Conservation (phyloP, 2,888 invertebrate species). For the Drosophila phalerata region DNA sequence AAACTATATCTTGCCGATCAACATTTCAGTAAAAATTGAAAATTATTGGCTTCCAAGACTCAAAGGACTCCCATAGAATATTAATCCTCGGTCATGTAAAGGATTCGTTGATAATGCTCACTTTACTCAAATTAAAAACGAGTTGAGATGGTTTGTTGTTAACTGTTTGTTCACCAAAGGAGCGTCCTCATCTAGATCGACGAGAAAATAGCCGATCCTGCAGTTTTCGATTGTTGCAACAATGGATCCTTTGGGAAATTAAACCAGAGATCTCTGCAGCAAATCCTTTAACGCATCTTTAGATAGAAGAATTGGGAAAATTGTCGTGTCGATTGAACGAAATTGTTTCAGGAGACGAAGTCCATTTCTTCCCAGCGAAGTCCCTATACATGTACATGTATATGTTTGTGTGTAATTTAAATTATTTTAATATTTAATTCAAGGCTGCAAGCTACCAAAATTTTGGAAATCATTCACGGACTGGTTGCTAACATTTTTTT, state of each 20-base stretch:
- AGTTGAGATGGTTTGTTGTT: too few relatives aligned
- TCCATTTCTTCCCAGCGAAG: not conserved
- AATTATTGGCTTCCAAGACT: not conserved
- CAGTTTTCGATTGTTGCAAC: too few relatives aligned
- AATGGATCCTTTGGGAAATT: too few relatives aligned
- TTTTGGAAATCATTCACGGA: too few relatives aligned
- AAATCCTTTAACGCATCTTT: too few relatives aligned
- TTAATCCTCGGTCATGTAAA: not conserved
- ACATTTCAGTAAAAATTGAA: not conserved
- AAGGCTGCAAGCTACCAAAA: not conserved
- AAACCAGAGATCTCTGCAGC: too few relatives aligned
- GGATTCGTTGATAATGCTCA: not conserved
- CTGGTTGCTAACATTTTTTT: too few relatives aligned
- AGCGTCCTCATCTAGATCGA: too few relatives aligned
- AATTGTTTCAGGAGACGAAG: not conserved
- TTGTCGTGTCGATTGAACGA: not conserved
- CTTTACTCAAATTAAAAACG: too few relatives aligned
- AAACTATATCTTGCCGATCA: not conserved
- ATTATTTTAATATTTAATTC: slow-evolving; percentile 57
- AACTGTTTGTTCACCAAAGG: too few relatives aligned
- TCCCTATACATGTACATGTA: slow-evolving; percentile 5
- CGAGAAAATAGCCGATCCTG: too few relatives aligned
- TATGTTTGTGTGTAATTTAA: slow-evolving; percentile 43
- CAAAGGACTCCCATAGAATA: not conserved
- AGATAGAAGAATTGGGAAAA: not conserved